Evolutionary conservation across 2,888 invertebrate genomes (phyloP).

Genomic region (Amitus sp.): DNA sequence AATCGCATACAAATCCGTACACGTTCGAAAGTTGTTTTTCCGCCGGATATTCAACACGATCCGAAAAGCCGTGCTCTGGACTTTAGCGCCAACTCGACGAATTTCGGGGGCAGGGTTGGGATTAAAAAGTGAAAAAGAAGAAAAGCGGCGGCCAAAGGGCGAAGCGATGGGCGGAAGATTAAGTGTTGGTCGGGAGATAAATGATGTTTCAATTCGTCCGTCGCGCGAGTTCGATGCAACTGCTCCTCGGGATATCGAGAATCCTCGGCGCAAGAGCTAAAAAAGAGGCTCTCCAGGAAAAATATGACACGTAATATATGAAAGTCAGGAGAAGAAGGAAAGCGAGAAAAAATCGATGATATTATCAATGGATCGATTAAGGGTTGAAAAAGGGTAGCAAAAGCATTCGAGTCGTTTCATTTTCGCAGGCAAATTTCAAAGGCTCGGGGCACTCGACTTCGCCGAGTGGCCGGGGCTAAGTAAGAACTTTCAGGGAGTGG

Average conservation of each 20-base stretch:
- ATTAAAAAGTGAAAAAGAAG: background rate
- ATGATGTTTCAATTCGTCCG: constrained; percentile 37
- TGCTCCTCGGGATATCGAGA: constrained; percentile 18
- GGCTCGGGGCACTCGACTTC: too few relatives aligned
- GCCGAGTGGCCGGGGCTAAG: constrained; percentile 31
- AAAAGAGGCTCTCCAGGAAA: constrained; percentile 14
- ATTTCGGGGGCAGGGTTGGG: constrained; percentile 51
- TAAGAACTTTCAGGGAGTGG: constrained; percentile 53
- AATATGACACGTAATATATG: constrained; percentile 35
- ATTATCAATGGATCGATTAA: constrained; percentile 16
- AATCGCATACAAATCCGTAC: too few relatives aligned
- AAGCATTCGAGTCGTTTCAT: background rate
- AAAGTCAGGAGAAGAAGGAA: constrained; percentile 10
- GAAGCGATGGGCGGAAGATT: constrained; percentile 1
- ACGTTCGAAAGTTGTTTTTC: too few relatives aligned
- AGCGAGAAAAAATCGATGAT: constrained; percentile 18
- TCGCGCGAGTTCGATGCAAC: constrained; percentile 17
- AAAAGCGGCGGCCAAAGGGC: constrained; percentile 15
- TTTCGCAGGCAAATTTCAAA: background rate
- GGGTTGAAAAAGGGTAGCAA: too few relatives aligned
- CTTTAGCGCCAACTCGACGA: constrained; percentile 23
- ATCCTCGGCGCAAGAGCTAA: constrained; percentile 4
- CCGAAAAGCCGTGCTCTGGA: too few relatives aligned
- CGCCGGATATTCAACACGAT: too few relatives aligned
- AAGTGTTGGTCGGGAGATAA: constrained; percentile 21